These are phyloP conservation scores for Malurus alboscapulatus DNA, from an alignment of 2,113 vertebrate species.

Conservation along the genomic window DNA sequence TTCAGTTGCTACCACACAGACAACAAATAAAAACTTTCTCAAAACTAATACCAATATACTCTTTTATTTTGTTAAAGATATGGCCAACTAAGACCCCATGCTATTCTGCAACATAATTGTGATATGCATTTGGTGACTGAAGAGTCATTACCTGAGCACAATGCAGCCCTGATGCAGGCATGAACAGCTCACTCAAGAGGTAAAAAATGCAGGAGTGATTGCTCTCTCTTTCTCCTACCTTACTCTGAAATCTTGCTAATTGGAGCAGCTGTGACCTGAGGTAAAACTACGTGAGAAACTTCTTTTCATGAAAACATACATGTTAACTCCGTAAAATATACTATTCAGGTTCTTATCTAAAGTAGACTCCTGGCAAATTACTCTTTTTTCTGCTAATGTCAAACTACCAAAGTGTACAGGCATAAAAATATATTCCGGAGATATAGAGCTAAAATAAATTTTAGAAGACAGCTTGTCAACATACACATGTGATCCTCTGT, in stretches of 20 bases:
- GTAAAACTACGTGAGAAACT: background rate
- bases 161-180: background rate
- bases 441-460: background rate
- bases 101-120: background rate
- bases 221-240: background rate
- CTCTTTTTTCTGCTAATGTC: background rate
- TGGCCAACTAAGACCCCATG: background rate
- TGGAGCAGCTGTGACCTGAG: background rate
- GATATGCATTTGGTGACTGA: rapidly evolving
- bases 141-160: background rate
- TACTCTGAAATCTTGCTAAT: background rate
- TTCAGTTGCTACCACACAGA: background rate
- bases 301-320: background rate
- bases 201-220: background rate
- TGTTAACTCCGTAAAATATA: background rate
- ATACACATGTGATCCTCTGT: background rate
- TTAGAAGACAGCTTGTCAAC: background rate
- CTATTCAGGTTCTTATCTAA: background rate
- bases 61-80: background rate
- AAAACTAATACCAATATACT: background rate
- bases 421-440: background rate
- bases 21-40: background rate
- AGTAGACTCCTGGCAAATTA: background rate
- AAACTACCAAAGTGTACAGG: background rate
- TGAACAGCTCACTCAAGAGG: background rate